A percentile compares a stretch with the other conserved stretches of the same genome.
These are phyloP conservation scores for Pseudoips prasinana DNA, from an alignment of 2,888 invertebrate genomes.

Conservation along the genomic window DNA sequence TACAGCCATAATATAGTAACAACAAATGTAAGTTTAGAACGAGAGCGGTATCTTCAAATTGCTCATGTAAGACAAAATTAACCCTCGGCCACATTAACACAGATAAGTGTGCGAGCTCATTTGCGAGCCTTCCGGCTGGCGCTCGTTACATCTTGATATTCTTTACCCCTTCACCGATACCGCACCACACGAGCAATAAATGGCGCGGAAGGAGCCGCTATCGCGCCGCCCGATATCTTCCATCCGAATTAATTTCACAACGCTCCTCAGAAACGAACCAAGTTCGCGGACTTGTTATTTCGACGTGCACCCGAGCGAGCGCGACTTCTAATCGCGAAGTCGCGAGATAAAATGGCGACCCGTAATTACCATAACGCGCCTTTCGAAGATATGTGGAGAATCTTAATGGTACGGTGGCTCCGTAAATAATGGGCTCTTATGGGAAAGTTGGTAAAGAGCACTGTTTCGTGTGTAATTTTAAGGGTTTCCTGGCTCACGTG, in stretches of 20 bases:
- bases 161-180: conserved; percentile 80
- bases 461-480: conserved; percentile 81
- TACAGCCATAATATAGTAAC: conserved; percentile 40
- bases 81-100: conserved; percentile 79
- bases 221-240: conserved; percentile 79
- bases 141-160: conserved; percentile 81
- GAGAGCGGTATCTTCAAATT: conserved; percentile 74
- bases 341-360: conserved; percentile 80
- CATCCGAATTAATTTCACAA: conserved; percentile 81
- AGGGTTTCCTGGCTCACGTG: conserved; percentile 74
- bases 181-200: conserved; percentile 80
- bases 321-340: conserved; percentile 74
- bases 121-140: conserved; percentile 80
- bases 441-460: conserved; percentile 80
- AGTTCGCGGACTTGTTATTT: conserved; percentile 80
- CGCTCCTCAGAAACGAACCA: conserved; percentile 71
- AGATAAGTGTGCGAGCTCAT: conserved; percentile 82
- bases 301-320: conserved; percentile 59
- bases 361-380: conserved; percentile 81
- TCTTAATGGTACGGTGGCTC: conserved; percentile 80
- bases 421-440: conserved; percentile 82
- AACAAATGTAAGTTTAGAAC: conserved; percentile 60
- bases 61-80: conserved; percentile 81
- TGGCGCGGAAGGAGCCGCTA: conserved; percentile 80
- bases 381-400: conserved; percentile 81